Evolutionary conservation across 1,140 invertebrate genomes (phyloP).

Genomic region (Drosophila ohnishii): DNA sequence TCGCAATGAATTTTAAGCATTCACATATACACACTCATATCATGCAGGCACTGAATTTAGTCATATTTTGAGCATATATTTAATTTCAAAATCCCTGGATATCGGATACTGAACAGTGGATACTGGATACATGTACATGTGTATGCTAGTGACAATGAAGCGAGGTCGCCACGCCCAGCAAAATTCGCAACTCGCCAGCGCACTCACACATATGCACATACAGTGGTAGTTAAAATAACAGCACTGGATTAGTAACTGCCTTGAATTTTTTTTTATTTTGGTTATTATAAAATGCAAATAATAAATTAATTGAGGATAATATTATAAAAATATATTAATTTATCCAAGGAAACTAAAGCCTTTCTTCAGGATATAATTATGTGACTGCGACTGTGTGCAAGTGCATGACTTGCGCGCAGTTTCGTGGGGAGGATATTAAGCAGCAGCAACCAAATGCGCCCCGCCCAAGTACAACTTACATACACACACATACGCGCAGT

Average conservation of each 20-base stretch:
- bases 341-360: neutral
- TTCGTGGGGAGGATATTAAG: conserved; percentile 65
- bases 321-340: neutral
- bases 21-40: conserved; percentile 19
- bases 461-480: conserved; percentile 55
- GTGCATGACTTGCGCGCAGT: conserved; percentile 33
- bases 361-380: neutral
- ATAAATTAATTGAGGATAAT: neutral
- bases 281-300: neutral
- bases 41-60: conserved; percentile 9
- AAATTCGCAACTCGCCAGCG: conserved; percentile 20
- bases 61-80: conserved; percentile 32
- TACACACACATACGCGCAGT: conserved; percentile 11
- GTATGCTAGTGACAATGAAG: conserved; percentile 22
- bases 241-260: neutral
- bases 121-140: conserved; percentile 16
- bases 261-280: neutral
- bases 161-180: conserved; percentile 29
- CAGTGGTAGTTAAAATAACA: neutral
- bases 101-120: conserved; percentile 17
- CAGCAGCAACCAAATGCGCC: conserved; percentile 52
- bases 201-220: conserved; percentile 8
- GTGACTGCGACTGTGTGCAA: conserved; percentile 18
- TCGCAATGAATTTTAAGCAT: conserved; percentile 65
- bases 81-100: conserved; percentile 35